These are phyloP conservation scores for Indri indri DNA, from an alignment of 2,113 vertebrate species.

Conservation along the genomic window DNA sequence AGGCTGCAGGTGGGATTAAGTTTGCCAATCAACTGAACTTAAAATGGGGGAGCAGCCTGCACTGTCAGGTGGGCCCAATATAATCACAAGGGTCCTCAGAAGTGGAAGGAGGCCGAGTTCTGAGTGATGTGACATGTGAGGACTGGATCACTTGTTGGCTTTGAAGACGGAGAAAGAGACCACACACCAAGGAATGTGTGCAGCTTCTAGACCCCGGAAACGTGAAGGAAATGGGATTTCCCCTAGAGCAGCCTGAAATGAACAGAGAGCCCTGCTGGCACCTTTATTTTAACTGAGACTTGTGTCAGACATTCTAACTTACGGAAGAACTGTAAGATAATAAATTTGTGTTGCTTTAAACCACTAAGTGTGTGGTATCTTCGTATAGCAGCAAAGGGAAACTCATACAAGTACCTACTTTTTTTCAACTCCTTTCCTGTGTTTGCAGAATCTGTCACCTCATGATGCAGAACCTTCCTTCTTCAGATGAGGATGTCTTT, in stretches of 20 bases:
- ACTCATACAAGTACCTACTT: not conserved
- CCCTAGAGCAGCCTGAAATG: not conserved
- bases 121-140: no score
- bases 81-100: not conserved
- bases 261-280: not conserved
- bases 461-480: not conserved
- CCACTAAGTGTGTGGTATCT: not conserved
- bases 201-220: not conserved
- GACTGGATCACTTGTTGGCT: not conserved
- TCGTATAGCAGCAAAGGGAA: not conserved
- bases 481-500: not conserved
- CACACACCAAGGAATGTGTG: not conserved
- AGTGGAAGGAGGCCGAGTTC: not conserved
- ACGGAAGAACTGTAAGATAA: not conserved
- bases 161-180: not conserved
- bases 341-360: not conserved
- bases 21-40: not conserved
- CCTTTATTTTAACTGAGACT: not conserved
- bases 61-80: not conserved
- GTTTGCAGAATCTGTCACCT: not conserved
- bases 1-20: not conserved
- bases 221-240: not conserved
- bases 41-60: not conserved
- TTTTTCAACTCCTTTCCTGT: not conserved
- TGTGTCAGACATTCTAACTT: not conserved